A percentile compares a stretch with the other conserved stretches of the same genome.
phyloP scores from a whole-genome alignment of 2,113 vertebrate species.

The Ictalurus furcatus region DNA sequence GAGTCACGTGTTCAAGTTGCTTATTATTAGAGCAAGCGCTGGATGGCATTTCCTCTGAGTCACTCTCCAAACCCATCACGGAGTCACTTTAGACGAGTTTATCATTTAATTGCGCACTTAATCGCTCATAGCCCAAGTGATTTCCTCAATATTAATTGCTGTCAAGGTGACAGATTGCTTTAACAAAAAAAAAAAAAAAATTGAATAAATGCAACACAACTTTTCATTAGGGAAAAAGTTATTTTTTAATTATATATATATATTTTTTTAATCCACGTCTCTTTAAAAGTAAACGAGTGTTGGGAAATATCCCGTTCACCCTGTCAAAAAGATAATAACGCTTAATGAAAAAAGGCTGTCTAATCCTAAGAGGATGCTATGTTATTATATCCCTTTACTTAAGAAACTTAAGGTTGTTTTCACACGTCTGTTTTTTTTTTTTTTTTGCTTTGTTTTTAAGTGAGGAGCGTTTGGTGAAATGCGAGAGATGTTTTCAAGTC shows the following conservation, averaged over 20 bases:
- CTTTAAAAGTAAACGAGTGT: neutral
- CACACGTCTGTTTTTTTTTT: neutral
- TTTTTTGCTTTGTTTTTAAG: neutral
- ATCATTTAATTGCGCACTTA: constrained; percentile 17
- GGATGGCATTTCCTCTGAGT: neutral
- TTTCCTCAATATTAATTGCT: constrained; percentile 16
- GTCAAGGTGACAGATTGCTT: neutral
- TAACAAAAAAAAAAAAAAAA: too few species aligned
- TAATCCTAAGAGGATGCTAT: neutral
- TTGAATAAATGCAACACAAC: neutral
- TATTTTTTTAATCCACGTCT: neutral
- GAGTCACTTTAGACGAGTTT: constrained; percentile 12
- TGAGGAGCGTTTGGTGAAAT: neutral
- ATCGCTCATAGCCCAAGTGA: neutral
- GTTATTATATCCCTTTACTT: neutral
- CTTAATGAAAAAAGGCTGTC: neutral
- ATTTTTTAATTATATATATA: neutral
- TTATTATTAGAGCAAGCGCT: neutral
- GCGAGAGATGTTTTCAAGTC: neutral
- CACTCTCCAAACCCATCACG: neutral
- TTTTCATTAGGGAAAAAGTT: neutral
- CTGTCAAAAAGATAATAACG: neutral
- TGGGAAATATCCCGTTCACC: neutral
- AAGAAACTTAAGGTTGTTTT: neutral
- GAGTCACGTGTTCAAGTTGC: neutral